phyloP scores from a whole-genome alignment of 2,113 vertebrate species.

The Platysternon megacephalum region DNA sequence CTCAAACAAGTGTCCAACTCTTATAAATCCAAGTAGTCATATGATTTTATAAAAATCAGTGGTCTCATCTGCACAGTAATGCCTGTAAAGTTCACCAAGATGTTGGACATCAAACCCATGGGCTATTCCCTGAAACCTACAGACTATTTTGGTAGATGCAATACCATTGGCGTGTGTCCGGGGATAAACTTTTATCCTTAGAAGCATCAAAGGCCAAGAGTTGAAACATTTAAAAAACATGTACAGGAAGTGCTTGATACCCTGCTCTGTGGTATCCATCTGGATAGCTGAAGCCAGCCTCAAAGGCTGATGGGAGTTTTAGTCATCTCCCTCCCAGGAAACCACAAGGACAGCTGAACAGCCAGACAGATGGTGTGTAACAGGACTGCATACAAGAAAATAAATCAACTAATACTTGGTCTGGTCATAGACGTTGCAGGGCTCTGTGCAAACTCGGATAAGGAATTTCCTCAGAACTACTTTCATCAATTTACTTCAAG shows the following conservation, averaged over 20 bases:
- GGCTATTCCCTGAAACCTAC: not conserved
- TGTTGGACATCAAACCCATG: not conserved
- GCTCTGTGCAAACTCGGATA: not conserved
- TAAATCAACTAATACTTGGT: not conserved
- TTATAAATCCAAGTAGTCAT: not conserved
- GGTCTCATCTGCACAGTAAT: not conserved
- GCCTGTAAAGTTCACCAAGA: not conserved
- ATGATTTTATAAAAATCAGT: not conserved
- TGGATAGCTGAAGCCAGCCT: not conserved
- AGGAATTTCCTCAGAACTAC: not conserved
- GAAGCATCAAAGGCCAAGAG: not conserved
- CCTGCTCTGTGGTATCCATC: accelerated
- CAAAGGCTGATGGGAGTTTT: not conserved
- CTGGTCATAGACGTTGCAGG: not conserved
- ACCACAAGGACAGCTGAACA: not conserved
- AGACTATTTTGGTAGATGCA: not conserved
- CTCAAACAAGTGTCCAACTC: not conserved
- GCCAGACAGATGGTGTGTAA: not conserved
- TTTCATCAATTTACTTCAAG: not conserved
- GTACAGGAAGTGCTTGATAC: not conserved
- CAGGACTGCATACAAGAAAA: not conserved
- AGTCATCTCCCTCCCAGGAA: not conserved
- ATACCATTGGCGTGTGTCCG: not conserved
- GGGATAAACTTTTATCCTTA: not conserved
- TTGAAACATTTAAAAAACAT: not conserved